Conservation (phyloP, 1,140 invertebrate species). For the Dinoponera quadriceps region DNA sequence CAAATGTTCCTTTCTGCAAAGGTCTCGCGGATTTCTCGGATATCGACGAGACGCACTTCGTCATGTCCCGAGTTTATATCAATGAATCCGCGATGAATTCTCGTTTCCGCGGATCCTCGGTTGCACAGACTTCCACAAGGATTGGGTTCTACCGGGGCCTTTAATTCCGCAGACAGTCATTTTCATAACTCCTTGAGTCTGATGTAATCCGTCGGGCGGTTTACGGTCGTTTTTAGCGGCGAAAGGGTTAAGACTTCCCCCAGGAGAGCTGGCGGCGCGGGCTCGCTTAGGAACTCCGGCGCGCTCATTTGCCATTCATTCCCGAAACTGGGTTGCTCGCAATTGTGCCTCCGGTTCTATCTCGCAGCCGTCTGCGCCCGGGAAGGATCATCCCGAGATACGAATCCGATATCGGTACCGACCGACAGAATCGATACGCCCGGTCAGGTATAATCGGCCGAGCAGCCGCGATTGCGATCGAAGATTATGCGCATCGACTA, state of each 20-base stretch:
- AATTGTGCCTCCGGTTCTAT: slow-evolving; percentile 61
- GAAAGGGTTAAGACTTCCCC: slow-evolving; percentile 33
- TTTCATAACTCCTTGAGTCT: slow-evolving; percentile 31
- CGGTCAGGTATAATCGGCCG: slow-evolving; percentile 65
- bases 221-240: slow-evolving; percentile 26
- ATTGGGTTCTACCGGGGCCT: background rate
- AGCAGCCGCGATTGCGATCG: slow-evolving; percentile 71
- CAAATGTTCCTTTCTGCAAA: too few relatives aligned
- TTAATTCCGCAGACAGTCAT: slow-evolving; percentile 1
- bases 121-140: background rate
- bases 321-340: slow-evolving; percentile 71
- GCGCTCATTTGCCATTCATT: slow-evolving; percentile 65
- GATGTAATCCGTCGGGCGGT: slow-evolving; percentile 15
- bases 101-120: background rate
- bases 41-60: too few relatives aligned
- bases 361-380: slow-evolving; percentile 36
- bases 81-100: background rate
- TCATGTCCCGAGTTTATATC: too few relatives aligned
- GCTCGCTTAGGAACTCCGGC: background rate
- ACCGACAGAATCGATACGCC: slow-evolving; percentile 71
- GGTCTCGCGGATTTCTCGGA: too few relatives aligned
- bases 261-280: background rate
- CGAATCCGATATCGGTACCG: slow-evolving; percentile 71
- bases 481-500: slow-evolving; percentile 74
- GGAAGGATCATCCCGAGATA: slow-evolving; percentile 54